Percentiles rank a stretch among this genome's conserved stretches.
These are phyloP conservation scores for Cinclus cinclus DNA, from an alignment of 2,113 vertebrate genomes.

Conservation along the genomic window DNA sequence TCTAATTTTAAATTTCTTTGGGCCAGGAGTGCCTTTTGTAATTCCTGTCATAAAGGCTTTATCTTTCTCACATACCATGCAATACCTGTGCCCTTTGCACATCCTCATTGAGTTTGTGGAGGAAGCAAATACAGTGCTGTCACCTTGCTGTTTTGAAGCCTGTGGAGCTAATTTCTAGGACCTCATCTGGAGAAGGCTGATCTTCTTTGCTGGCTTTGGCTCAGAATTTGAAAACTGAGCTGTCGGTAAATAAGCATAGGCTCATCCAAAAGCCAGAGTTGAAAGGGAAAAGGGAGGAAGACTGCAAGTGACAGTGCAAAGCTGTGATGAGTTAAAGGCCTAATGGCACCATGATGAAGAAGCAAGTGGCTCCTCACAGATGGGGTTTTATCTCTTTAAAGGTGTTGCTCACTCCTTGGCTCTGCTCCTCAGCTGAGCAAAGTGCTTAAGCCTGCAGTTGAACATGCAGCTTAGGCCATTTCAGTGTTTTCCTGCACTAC, in stretches of 20 bases:
- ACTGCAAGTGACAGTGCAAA: neutral
- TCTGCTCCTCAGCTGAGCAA: neutral
- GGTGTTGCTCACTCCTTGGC: neutral
- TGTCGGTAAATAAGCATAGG: neutral
- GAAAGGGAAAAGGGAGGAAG: neutral
- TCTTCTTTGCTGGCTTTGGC: neutral
- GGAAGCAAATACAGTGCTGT: neutral
- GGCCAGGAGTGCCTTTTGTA: neutral
- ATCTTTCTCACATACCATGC: neutral
- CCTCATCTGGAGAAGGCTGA: conserved; percentile 6
- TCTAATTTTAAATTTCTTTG: neutral
- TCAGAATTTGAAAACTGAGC: conserved; percentile 32
- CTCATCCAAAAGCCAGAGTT: neutral
- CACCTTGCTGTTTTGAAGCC: neutral
- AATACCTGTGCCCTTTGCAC: neutral
- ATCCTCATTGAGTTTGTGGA: neutral
- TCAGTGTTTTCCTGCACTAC: neutral
- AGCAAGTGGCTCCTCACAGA: neutral
- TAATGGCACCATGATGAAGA: neutral
- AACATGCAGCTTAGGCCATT: neutral
- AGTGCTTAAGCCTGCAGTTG: neutral
- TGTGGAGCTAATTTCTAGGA: neutral
- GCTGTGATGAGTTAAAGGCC: neutral
- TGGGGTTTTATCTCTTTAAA: neutral
- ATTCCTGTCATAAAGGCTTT: neutral